A percentile compares a stretch with the other conserved stretches of the same genome.
These are phyloP conservation scores for Andrena marginata DNA, from an alignment of 2,888 invertebrate genomes.

Conservation along the genomic window DNA sequence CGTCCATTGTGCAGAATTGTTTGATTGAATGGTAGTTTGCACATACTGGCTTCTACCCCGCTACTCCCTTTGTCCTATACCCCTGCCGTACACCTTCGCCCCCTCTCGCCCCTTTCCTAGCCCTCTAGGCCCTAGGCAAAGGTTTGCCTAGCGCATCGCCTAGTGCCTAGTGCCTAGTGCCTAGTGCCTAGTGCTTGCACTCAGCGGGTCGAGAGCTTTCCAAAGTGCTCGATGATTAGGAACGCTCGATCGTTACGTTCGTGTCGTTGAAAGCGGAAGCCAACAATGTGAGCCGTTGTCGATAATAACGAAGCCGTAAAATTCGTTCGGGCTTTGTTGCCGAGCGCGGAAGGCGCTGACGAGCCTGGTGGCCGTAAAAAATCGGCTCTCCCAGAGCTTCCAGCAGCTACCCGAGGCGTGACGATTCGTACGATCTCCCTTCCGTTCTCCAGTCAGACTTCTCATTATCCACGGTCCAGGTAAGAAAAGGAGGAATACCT, in stretches of 20 bases:
- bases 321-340: slow-evolving; percentile 50
- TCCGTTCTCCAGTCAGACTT: neutral
- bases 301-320: slow-evolving; percentile 65
- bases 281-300: slow-evolving; percentile 58
- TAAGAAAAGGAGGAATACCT: neutral
- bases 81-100: neutral
- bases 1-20: slow-evolving; percentile 67
- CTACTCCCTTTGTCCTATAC: neutral
- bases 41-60: slow-evolving; percentile 41
- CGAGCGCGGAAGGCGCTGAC: slow-evolving; percentile 20
- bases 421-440: neutral
- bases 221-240: slow-evolving; percentile 64
- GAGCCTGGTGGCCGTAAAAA: slow-evolving; percentile 38
- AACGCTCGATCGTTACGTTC: slow-evolving; percentile 62
- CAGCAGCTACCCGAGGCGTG: neutral
- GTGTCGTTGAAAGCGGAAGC: slow-evolving; percentile 56
- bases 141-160: slow-evolving; percentile 63
- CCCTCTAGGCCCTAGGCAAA: slow-evolving; percentile 50
- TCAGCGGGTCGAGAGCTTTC: slow-evolving; percentile 56
- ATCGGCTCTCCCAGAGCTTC: slow-evolving; percentile 12
- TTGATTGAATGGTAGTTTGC: slow-evolving; percentile 63
- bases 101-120: slow-evolving; percentile 25
- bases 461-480: too few relatives aligned
- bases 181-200: slow-evolving; percentile 55
- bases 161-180: slow-evolving; percentile 50